These are phyloP conservation scores for Tiliqua scincoides DNA, from an alignment of 2,113 vertebrate species.

Conservation along the genomic window DNA sequence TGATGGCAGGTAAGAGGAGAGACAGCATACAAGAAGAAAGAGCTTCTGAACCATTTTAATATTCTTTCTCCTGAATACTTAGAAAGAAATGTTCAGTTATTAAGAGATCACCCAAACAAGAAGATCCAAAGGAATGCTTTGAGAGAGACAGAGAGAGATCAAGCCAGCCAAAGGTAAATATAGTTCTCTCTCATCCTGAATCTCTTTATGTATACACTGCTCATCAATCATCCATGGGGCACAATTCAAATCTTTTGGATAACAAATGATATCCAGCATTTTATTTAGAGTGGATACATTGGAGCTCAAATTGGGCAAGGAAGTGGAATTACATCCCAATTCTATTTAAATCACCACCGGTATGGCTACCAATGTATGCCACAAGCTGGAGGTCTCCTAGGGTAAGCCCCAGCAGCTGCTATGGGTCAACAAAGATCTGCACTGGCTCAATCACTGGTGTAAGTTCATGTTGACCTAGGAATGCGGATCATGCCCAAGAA, in stretches of 20 bases:
- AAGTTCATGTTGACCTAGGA: too few species aligned
- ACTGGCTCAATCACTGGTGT: too few species aligned
- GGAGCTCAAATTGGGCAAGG: not conserved
- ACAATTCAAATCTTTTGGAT: not conserved
- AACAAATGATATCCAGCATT: not conserved
- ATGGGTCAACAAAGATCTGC: too few species aligned
- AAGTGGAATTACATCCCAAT: too few species aligned
- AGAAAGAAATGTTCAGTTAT: not conserved
- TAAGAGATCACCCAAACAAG: not conserved
- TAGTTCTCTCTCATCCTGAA: too few species aligned
- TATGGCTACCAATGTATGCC: too few species aligned
- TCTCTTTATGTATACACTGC: too few species aligned
- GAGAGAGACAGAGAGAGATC: not conserved
- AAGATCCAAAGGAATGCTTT: not conserved
- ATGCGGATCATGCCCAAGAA: too few species aligned
- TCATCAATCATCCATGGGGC: too few species aligned
- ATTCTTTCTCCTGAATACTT: not conserved
- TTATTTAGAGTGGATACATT: not conserved
- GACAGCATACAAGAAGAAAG: not conserved
- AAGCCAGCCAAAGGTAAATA: not conserved
- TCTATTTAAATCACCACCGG: too few species aligned
- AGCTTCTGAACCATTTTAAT: not conserved
- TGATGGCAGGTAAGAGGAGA: not conserved
- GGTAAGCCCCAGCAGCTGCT: too few species aligned
- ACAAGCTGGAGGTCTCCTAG: too few species aligned